A percentile compares a stretch with the other conserved stretches of the same genome.
Conservation (phyloP, 2,888 invertebrate genomes). For the Erynnis tages region DNA sequence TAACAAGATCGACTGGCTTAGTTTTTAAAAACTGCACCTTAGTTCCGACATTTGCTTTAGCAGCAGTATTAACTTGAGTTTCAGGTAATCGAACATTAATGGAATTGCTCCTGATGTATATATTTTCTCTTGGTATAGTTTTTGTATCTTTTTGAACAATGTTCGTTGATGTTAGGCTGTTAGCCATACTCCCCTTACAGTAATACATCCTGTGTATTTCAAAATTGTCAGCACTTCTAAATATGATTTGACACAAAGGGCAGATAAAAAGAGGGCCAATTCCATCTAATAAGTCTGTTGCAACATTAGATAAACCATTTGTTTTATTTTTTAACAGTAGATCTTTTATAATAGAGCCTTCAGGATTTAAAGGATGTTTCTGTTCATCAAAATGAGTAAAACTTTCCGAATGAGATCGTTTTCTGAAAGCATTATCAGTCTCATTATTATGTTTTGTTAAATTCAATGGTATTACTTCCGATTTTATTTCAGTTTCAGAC, state of each 20-base stretch:
- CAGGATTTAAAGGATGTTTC: conserved; percentile 84
- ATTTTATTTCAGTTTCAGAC: conserved; percentile 59
- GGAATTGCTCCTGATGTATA: conserved; percentile 82
- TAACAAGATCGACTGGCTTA: conserved; percentile 81
- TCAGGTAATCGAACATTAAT: conserved; percentile 81
- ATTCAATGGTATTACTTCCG: conserved; percentile 80
- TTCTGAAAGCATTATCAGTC: conserved; percentile 67
- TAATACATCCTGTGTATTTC: conserved; percentile 90
- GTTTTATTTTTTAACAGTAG: conserved; percentile 86
- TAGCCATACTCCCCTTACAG: conserved; percentile 84
- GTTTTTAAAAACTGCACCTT: conserved; percentile 60
- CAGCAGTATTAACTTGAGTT: conserved; percentile 62
- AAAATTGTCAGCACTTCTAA: conserved; percentile 89
- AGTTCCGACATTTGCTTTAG: conserved; percentile 55
- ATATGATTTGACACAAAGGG: conserved; percentile 88
- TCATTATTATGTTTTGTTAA: conserved; percentile 74
- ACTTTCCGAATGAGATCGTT: conserved; percentile 81
- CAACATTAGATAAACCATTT: conserved; percentile 63
- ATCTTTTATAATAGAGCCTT: conserved; percentile 88
- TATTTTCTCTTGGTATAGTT: conserved; percentile 56
- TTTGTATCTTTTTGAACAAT: conserved; percentile 62
- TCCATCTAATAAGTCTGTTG: conserved; percentile 81
- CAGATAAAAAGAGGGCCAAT: conserved; percentile 85
- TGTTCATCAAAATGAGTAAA: conserved; percentile 70
- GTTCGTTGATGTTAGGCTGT: conserved; percentile 43